These are phyloP conservation scores for Drosophila aff. DNA, from an alignment of 1,140 invertebrate genomes.

Conservation along the genomic window DNA sequence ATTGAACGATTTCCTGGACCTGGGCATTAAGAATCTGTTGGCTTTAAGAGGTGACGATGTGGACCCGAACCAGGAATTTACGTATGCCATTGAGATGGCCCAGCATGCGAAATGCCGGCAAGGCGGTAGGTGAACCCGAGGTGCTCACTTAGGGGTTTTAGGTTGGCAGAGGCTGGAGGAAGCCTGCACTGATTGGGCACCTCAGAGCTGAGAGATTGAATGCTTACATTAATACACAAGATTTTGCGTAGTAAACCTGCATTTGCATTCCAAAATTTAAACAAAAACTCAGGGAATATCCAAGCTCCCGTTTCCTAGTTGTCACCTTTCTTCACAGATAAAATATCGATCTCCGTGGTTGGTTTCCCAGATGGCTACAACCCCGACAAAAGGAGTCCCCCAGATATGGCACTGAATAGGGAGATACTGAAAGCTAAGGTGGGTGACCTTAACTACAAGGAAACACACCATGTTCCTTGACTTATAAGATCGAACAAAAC, in stretches of 20 bases:
- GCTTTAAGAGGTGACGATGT: conserved; percentile 41
- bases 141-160: too few relatives aligned
- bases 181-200: too few relatives aligned
- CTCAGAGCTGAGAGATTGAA: too few relatives aligned
- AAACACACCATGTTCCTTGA: too few relatives aligned
- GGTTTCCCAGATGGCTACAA: conserved; percentile 49
- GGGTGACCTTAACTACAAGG: background rate
- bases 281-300: background rate
- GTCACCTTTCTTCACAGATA: conserved; percentile 8
- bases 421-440: conserved; percentile 43
- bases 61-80: conserved; percentile 27
- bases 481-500: background rate
- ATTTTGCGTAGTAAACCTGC: too few relatives aligned
- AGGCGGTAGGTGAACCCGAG: conserved; percentile 22
- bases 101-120: background rate
- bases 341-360: conserved; percentile 34
- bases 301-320: background rate
- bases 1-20: conserved; percentile 39
- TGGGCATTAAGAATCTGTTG: conserved; percentile 42
- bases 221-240: background rate
- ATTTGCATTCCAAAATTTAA: too few relatives aligned
- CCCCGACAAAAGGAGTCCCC: background rate
- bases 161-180: too few relatives aligned
- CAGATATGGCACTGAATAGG: background rate
- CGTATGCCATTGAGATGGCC: conserved; percentile 1